Evolutionary conservation across 2,113 vertebrate species (phyloP), one percentile per base, ranked within the genome.

Genomic region (Brachyhypopomus occidentalis): DNA sequence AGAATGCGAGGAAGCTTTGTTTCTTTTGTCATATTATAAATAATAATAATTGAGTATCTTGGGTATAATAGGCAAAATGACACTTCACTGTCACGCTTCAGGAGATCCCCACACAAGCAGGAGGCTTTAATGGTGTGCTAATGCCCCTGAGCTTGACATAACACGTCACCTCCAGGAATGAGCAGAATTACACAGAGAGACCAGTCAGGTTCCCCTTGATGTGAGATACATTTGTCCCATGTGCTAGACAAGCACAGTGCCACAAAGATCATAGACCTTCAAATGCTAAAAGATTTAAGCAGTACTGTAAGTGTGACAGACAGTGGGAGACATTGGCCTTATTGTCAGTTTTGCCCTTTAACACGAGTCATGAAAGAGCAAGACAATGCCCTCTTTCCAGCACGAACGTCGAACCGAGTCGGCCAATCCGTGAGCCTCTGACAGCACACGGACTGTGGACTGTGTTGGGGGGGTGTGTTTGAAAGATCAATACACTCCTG

Each of bases 281-380:
- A 45, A 45, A 45, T 45, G 41, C 41, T 45, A 52, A 52, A 52
- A 52, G 45, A 17, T 69, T 36, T n/a, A 69, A 34, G 16, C 27
- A 17, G 30, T 66, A 66, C 25, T 66, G 63, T 34, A 52, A 52
- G 45, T 52, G 45, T 52, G 9, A 11, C 63, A 66, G 27, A 69
- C 36, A 14, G 48, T 2, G 22, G 0, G 1, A 30, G 34, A 60
- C 20, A 60, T 62, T 20, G 11, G 23, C 30, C 22, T 25, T 71
- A n/a, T 75, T 14, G 2, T n/a, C 5, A n/a, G 56, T 17, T 77
- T 63, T 63, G 52, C 64, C 72, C 63, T 76, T 81, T 75, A 11
- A 38, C 27, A 8, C 19, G 22, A 34, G 41, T 77, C 56, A 62
- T 38, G 1, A 14, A 17, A 69, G 5, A 72, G 64, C 64, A 71